Evolutionary conservation across 2,113 vertebrate species (phyloP), one percentile per base, ranked within the genome.

Genomic region (Brachyhypopomus gauderio): DNA sequence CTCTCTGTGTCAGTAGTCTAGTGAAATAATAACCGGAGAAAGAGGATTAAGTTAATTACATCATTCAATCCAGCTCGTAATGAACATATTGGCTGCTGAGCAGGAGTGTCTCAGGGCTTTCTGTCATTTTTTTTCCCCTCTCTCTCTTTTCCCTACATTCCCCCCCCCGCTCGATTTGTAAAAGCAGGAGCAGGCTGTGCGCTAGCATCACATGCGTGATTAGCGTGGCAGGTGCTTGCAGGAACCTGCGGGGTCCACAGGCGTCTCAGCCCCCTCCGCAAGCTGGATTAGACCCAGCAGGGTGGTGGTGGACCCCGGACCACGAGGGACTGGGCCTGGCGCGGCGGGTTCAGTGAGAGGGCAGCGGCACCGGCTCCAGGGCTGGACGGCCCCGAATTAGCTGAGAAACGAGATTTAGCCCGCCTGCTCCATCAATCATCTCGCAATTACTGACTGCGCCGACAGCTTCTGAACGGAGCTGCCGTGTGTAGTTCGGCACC

Each of bases 21-120:
- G 90, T 90, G 90, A 90, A 92, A 93, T 91, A 91, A 92, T 88
- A 92, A 92, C 87, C 6, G 84, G 89, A 92, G 90, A 90, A 92
- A 90, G 89, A 88, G 90, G 92, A 93, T 93, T 94, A 92, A 88
- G 90, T 90, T 91, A 93, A 93, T 93, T 91, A 92, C 91, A 92
- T 88, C 83, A 90, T 20, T 23, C 11, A 73, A 77, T 83, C 52
- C 45, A 16, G 52, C 77, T 20, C 38, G 67, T 69, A 75, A 82
- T 76, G 58, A 85, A 83, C 76, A 71, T 52, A 72, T 64, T 27
- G 59, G 87, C 79, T 88, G 91, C 87, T 48, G 52, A 82, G 67
- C 77, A 81, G 72, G 84, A 85, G 55, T 75, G 82, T 85, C 86
- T 92, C 86, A 72, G 66, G 87, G 82, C 76, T 84, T 77, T 81